Base-by-base conservation (phyloP, 1,140 invertebrate species). In the Metaphire vulgaris region DNA sequence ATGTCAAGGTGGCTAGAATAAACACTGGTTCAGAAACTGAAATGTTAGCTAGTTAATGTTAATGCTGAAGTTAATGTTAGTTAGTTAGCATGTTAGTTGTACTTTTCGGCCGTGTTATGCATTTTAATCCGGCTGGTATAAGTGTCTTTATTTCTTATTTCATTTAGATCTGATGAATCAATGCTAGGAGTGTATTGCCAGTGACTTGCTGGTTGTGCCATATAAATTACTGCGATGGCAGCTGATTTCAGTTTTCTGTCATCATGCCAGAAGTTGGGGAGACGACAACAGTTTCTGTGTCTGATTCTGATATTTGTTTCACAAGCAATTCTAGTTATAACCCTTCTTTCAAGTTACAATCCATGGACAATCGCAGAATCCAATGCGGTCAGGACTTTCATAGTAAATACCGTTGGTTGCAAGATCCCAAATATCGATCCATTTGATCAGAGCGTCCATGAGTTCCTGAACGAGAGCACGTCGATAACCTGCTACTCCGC, bases 361-460 rank as follows among this genome's bases (percentile, higher is more conserved):
- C 6, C 6, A 56, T 56, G 41, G 41, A 56, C 6, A 56, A 56
- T 21, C 21, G 41, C 41, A 56, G 21, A 56, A 12, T 12, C 6
- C 21, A 56, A 6, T 12, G 41, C 41, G 6, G 21, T 56, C 6
- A 68, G 70, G 92, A 92, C 92, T 82, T 82, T 79, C 81, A 83
- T 92, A 65, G 89, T 92, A 0, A 90, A 89, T 84, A 92, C 89
- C 80, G 85, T 90, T 1, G 91, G 92, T 29, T 96, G 94, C 83
- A 89, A 90, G 1, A 93, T 95, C 79, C 92, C 93, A 0, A 89
- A 90, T 14, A 87, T 95, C 72, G 89, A 91, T 79, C 90, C 92
- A 0, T 90, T 90, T 70, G 91, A 94, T 77, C 83, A 87, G 12
- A 89, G 90, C 28, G 89, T 92, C n/a, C 87, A 86, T 77, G 83